Evolutionary conservation across 2,113 vertebrate species (phyloP).

Genomic region (Gallinago jamesoni): DNA sequence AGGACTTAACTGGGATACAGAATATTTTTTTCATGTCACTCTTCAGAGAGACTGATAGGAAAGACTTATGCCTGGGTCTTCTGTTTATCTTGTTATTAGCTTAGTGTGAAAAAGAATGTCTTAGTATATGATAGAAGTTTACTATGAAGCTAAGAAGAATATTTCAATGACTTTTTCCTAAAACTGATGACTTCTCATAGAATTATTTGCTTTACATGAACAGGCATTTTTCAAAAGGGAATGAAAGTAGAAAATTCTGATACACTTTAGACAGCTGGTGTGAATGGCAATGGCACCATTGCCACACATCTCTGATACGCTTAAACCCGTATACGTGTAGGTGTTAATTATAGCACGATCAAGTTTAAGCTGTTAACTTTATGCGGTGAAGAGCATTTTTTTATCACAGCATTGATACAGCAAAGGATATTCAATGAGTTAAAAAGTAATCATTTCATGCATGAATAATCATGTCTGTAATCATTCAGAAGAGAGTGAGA

Average conservation of each 20-base stretch:
- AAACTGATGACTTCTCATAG: not conserved
- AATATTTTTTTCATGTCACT: not conserved
- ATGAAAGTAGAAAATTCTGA: not conserved
- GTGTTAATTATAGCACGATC: not conserved
- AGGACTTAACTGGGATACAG: not conserved
- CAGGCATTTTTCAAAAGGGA: not conserved
- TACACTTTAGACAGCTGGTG: not conserved
- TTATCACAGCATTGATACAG: not conserved
- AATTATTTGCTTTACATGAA: not conserved
- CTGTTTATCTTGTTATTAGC: not conserved
- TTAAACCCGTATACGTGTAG: not conserved
- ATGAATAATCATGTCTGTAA: conserved; percentile 20
- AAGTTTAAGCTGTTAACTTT: not conserved
- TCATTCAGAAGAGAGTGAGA: not conserved
- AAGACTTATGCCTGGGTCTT: not conserved
- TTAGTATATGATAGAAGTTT: not conserved
- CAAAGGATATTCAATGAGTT: not conserved
- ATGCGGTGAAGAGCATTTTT: not conserved
- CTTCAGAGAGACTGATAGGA: not conserved
- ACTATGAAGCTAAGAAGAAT: not conserved
- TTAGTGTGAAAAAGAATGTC: not conserved
- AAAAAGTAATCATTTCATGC: conserved; percentile 45
- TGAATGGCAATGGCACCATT: not conserved
- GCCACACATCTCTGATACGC: not conserved
- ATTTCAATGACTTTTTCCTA: not conserved